phyloP scores from a whole-genome alignment of 1,140 invertebrate species.

The Steinernema feltiae region DNA sequence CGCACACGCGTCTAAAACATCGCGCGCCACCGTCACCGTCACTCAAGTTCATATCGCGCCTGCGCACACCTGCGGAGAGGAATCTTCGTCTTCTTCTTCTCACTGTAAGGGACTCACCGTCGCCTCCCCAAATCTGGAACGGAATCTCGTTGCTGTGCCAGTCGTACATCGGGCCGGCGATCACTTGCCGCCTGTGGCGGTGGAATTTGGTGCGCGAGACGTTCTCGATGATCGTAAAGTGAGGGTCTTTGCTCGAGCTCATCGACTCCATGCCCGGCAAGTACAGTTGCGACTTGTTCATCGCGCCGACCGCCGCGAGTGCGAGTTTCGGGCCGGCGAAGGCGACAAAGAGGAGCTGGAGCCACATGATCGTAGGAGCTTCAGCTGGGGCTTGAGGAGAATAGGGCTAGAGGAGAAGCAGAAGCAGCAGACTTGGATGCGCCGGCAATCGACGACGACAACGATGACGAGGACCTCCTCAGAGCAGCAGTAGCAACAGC shows the following conservation, averaged over 20 bases:
- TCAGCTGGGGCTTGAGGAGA: not conserved
- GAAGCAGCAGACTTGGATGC: constrained; percentile 13
- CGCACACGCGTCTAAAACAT: too few relatives aligned
- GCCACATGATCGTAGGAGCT: not conserved
- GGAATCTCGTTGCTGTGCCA: constrained; percentile 53
- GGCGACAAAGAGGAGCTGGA: not conserved
- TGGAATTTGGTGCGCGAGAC: constrained; percentile 49
- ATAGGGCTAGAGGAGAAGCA: not conserved
- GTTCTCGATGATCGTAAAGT: constrained; percentile 52
- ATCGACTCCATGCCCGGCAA: constrained; percentile 51
- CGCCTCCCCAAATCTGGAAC: constrained; percentile 57
- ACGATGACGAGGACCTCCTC: not conserved
- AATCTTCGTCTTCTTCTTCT: too few relatives aligned
- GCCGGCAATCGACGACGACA: not conserved
- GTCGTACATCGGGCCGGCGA: constrained; percentile 56
- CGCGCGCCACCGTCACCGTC: too few relatives aligned
- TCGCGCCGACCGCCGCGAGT: not conserved
- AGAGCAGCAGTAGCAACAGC: not conserved
- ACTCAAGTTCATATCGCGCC: not conserved
- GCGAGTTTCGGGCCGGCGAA: not conserved
- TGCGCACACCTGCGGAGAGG: constrained; percentile 3
- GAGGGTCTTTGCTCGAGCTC: constrained; percentile 46
- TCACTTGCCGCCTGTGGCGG: constrained; percentile 49
- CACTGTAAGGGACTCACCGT: constrained; percentile 45
- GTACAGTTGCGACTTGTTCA: constrained; percentile 36